Conservation (phyloP, 2,888 invertebrate species). For the Noctua janthina region DNA sequence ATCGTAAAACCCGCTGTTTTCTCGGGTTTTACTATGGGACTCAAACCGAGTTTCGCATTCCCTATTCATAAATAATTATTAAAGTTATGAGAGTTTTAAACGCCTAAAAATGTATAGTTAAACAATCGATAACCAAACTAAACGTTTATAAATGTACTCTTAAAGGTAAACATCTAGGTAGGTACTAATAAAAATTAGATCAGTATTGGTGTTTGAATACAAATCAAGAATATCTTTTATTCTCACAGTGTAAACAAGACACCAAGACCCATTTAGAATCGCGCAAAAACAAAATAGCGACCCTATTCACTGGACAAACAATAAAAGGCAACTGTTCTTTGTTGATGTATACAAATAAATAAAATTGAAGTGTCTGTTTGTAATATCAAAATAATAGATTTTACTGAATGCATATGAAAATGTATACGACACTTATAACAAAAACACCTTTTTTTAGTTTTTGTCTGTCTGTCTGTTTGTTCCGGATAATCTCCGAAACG, state of each 20-base stretch:
- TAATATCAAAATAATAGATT: too few species aligned
- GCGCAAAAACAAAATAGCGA: slow-evolving; percentile 37
- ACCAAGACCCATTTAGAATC: slow-evolving; percentile 9
- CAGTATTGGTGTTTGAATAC: slow-evolving; percentile 1
- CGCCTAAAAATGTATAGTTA: neutral
- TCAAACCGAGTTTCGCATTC: too few species aligned
- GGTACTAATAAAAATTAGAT: neutral
- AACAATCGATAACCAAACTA: neutral
- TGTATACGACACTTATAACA: too few species aligned
- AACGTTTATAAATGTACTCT: neutral
- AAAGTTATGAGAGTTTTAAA: neutral
- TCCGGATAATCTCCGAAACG: too few species aligned
- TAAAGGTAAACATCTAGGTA: neutral
- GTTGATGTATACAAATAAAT: neutral
- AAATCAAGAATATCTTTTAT: slow-evolving; percentile 19
- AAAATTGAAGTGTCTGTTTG: too few species aligned
- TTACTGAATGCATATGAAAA: too few species aligned
- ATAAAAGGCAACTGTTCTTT: slow-evolving; percentile 28
- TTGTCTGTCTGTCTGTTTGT: too few species aligned
- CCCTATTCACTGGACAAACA: slow-evolving; percentile 32
- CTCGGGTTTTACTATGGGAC: too few species aligned
- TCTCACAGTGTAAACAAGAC: neutral
- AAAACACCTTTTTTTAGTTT: too few species aligned
- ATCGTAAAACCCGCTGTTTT: too few species aligned
- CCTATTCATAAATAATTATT: neutral